Conservation (phyloP, 2,888 invertebrate species). For the Ennomos quercinarius region DNA sequence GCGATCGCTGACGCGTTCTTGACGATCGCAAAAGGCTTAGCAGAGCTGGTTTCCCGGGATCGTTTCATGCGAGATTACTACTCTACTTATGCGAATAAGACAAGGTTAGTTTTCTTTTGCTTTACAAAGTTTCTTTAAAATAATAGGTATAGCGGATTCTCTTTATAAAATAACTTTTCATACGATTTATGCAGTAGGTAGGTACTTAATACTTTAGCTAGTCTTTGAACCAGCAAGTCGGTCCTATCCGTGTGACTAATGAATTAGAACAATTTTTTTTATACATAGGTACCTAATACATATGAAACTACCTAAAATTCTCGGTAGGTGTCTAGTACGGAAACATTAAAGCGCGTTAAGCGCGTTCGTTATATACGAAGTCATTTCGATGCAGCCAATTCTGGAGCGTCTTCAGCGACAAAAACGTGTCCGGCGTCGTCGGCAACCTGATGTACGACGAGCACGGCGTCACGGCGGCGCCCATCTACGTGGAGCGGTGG, state of each 20-base stretch:
- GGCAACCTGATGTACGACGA: slow-evolving; percentile 32
- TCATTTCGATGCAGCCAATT: neutral
- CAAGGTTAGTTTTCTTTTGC: slow-evolving; percentile 22
- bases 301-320: no score
- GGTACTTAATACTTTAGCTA: no score
- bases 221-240: no score
- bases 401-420: neutral
- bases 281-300: no score
- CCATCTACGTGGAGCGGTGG: slow-evolving; percentile 34
- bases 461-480: slow-evolving; percentile 9
- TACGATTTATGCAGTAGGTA: no score
- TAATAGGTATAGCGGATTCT: no score
- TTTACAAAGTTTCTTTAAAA: no score
- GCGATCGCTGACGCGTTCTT: slow-evolving; percentile 45
- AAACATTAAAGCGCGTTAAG: neutral
- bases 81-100: slow-evolving; percentile 17
- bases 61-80: slow-evolving; percentile 28
- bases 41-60: slow-evolving; percentile 13
- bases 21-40: slow-evolving; percentile 30
- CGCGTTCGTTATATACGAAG: no score
- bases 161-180: no score
- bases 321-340: neutral
- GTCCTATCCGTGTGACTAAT: no score
- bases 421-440: slow-evolving; percentile 23
- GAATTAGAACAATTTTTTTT: no score